phyloP scores from a whole-genome alignment of 2,888 invertebrate genomes.

The Ophion ellenae region DNA sequence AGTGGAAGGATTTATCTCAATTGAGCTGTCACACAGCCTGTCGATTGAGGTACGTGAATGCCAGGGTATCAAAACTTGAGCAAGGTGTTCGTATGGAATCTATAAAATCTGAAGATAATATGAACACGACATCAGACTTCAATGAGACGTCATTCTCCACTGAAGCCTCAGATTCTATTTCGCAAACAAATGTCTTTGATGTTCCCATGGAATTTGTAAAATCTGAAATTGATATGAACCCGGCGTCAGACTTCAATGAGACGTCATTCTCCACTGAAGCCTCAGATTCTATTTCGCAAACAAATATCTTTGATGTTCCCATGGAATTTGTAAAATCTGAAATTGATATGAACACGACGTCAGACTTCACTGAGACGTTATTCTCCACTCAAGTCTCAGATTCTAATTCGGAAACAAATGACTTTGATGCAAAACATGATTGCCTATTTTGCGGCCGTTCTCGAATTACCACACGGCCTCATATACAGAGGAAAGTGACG shows the following conservation, averaged over 20 bases:
- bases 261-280: constrained; percentile 11
- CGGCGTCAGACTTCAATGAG: background rate
- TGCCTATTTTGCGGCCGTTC: too few species aligned
- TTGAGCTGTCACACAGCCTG: constrained; percentile 26
- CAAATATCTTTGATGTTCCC: background rate
- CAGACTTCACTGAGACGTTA: background rate
- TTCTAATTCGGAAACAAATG: too few species aligned
- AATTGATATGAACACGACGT: too few species aligned
- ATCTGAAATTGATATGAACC: background rate
- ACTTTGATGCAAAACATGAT: too few species aligned
- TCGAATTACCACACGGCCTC: too few species aligned
- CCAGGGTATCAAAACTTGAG: constrained; percentile 1
- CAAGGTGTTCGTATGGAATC: background rate
- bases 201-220: background rate
- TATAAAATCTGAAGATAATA: background rate
- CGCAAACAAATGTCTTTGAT: background rate
- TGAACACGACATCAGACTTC: background rate
- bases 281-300: too few species aligned
- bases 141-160: constrained; percentile 9
- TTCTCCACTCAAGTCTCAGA: background rate
- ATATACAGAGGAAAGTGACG: too few species aligned
- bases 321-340: background rate
- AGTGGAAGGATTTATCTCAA: background rate
- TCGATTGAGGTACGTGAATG: constrained; percentile 29
- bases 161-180: background rate